phyloP scores from a whole-genome alignment of 2,113 vertebrate species.

The Cryptotis parvus region DNA sequence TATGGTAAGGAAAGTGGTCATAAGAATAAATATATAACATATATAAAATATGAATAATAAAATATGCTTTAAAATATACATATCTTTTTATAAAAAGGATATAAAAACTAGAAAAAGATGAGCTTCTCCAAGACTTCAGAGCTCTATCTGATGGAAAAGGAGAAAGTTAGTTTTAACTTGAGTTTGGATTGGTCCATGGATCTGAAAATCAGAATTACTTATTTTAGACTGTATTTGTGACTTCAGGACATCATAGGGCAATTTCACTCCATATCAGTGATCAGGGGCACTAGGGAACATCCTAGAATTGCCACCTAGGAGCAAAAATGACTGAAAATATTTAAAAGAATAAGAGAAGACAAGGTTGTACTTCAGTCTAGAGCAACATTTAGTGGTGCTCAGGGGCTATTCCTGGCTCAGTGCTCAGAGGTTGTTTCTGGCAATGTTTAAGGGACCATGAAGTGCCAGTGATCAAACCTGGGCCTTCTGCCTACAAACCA shows the following conservation, averaged over 20 bases:
- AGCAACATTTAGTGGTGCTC: no score
- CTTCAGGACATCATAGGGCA: neutral
- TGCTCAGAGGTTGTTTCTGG: no score
- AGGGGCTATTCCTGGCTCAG: no score
- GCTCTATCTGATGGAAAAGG: neutral
- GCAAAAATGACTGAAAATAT: neutral
- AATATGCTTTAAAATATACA: no score
- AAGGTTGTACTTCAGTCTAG: neutral
- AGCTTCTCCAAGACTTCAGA: neutral
- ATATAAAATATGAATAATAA: no score
- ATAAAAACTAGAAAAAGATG: no score
- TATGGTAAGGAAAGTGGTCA: no score
- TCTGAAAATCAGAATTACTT: neutral
- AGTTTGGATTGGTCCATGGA: neutral
- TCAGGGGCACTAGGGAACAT: neutral
- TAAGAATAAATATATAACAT: no score
- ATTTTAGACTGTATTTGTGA: neutral
- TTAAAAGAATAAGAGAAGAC: neutral
- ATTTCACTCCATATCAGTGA: neutral
- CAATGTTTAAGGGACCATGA: no score
- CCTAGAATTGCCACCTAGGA: conserved; percentile 6
- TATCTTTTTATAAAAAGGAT: no score
- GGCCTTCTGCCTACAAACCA: no score
- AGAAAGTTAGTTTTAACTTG: neutral
- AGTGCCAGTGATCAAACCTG: no score